Conservation (phyloP, 2,797 vertebrate genomes). For the Coracias cyanogaster region DNA sequence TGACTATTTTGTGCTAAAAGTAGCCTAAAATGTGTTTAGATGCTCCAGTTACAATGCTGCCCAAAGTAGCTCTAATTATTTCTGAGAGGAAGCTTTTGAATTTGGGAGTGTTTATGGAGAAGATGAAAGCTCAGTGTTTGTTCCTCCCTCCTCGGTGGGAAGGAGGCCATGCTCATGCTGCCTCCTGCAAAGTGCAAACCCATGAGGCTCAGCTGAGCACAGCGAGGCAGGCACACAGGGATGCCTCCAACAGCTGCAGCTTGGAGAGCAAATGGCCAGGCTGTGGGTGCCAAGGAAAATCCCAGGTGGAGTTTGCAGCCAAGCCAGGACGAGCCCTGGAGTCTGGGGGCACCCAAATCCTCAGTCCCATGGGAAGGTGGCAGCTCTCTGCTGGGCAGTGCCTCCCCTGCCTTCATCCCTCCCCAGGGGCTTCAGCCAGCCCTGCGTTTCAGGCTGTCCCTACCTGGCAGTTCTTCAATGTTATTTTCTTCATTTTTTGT, state of each 20-base stretch:
- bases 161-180: rapidly evolving
- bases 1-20: not conserved
- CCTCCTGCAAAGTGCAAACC: not conserved
- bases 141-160: not conserved
- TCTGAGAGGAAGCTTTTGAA: conserved; percentile 9
- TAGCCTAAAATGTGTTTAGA: not conserved
- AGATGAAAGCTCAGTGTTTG: not conserved
- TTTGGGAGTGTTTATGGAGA: not conserved
- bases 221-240: rapidly evolving
- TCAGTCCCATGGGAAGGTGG: not conserved
- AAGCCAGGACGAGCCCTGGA: not conserved
- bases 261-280: not conserved
- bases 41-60: not conserved
- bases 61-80: conserved; percentile 16
- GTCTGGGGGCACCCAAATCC: not conserved
- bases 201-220: rapidly evolving
- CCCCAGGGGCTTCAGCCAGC: not conserved
- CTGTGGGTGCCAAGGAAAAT: not conserved
- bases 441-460: rapidly evolving
- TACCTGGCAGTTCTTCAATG: not conserved
- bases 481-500: not conserved
- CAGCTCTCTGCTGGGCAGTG: not conserved
- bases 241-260: rapidly evolving
- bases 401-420: not conserved
- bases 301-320: rapidly evolving